Evolutionary conservation across 2,888 invertebrate species (phyloP).

Genomic region (Sphinx pinastri): DNA sequence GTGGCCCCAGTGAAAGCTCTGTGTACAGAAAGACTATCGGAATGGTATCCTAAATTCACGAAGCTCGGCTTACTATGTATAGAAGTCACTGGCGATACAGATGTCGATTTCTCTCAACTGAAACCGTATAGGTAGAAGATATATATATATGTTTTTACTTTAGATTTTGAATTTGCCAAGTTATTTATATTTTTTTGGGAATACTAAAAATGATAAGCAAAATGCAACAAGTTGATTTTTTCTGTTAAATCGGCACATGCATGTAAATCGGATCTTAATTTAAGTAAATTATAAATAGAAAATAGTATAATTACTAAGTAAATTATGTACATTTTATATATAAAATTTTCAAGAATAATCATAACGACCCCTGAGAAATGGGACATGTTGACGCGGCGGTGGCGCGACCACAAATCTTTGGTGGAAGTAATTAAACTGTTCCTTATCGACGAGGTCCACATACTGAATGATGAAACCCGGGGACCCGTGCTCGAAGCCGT

Average conservation of each 20-base stretch:
- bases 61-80: conserved; percentile 85
- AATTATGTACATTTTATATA: too few relatives aligned
- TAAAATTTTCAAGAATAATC: conserved; percentile 79
- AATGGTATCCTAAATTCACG: conserved; percentile 89
- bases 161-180: too few relatives aligned
- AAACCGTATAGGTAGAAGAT: conserved; percentile 68
- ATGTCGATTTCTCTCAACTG: conserved; percentile 83
- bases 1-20: conserved; percentile 93
- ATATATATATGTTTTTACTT: background rate
- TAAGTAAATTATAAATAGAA: too few relatives aligned
- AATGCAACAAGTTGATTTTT: too few relatives aligned
- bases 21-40: conserved; percentile 87
- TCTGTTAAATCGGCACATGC: too few relatives aligned
- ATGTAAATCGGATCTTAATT: too few relatives aligned
- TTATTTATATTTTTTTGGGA: too few relatives aligned
- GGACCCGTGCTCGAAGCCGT: conserved; percentile 92
- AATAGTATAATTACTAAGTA: too few relatives aligned
- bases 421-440: conserved; percentile 87
- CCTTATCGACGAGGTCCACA: conserved; percentile 91
- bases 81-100: conserved; percentile 91
- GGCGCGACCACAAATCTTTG: conserved; percentile 86
- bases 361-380: conserved; percentile 94
- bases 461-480: conserved; percentile 87
- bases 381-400: conserved; percentile 90
- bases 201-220: too few relatives aligned